phyloP scores from a whole-genome alignment of 1,140 invertebrate species.

The Plectus sambesii region DNA sequence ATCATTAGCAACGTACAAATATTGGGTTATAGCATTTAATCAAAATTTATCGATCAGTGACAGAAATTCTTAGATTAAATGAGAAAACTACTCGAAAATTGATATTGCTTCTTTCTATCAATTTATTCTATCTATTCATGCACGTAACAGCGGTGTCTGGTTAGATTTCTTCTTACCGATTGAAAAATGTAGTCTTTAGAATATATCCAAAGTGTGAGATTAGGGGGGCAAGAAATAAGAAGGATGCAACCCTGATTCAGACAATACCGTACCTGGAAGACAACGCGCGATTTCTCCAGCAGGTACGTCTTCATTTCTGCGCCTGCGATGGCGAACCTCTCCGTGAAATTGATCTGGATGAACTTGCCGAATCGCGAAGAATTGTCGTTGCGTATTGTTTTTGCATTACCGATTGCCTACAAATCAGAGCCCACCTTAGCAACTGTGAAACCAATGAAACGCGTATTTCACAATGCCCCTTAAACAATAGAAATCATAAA shows the following conservation, averaged over 20 bases:
- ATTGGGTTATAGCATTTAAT: conserved; percentile 44
- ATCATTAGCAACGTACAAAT: not conserved
- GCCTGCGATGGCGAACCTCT: conserved; percentile 69
- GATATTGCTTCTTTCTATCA: too few species aligned
- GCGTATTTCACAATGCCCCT: too few species aligned
- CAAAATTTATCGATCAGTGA: too few species aligned
- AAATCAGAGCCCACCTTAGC: conserved; percentile 34
- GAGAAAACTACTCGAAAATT: too few species aligned
- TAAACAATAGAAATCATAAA: too few species aligned
- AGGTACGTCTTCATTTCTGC: conserved; percentile 96
- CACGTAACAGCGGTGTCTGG: not conserved
- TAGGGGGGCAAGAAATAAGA: not conserved
- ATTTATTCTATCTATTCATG: too few species aligned
- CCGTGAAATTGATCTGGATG: conserved; percentile 87
- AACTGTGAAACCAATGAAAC: too few species aligned
- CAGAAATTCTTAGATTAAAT: too few species aligned
- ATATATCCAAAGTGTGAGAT: conserved; percentile 14
- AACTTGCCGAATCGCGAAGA: conserved; percentile 83
- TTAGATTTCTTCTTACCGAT: too few species aligned
- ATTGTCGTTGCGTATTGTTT: conserved; percentile 95
- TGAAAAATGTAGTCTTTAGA: conserved; percentile 13
- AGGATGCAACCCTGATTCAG: too few species aligned
- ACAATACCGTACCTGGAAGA: conserved; percentile 60
- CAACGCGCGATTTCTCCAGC: conserved; percentile 86
- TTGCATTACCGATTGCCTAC: conserved; percentile 95